Evolutionary conservation across 1,140 invertebrate species (phyloP), one percentile per base, ranked within the genome.

Genomic region (Anastatus disparis): DNA sequence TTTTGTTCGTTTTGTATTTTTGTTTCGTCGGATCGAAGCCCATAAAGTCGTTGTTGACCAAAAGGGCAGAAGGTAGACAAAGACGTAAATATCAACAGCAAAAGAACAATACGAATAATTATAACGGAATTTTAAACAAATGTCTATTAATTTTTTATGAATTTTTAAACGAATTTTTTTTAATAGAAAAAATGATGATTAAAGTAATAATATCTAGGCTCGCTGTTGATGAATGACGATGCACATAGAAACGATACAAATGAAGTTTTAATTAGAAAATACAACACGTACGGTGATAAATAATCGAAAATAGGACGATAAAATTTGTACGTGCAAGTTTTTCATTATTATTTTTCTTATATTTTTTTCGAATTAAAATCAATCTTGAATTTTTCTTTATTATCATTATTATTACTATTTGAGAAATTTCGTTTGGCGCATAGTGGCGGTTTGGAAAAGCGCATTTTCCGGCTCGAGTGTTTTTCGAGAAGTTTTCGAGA

Each of bases 81-180:
- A 40, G 22, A 22, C 29, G 31, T 35, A 46, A 53, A 58, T 12
- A n/a, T 53, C 42, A 38, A 7, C n/a, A 55, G 38, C 20, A 53
- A 69, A 68, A 61, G 9, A 55, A 62, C n/a, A 61, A 52, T 62
- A 62, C 48, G 38, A n/a, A 55, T 70, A 53, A 62, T 46, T 70
- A 70, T 31, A 22, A 15, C 12, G 24, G 1, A 24, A 10, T 44
- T 26, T 15, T 10, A 44, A 26, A n/a, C n/a, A n/a, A n/a, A 24
- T n/a, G 7, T 3, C n/a, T 44, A 17, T 8, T 35, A 15, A 44
- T 44, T 26, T 6, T 52, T 55, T 55, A 15, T n/a, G 24, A 1
- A 24, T 24, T 44, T 26, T 15, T 10, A 44, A 26, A n/a, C n/a
- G n/a, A n/a, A 24, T n/a, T 44, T 3, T n/a, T 44, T 3, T 8